Evolutionary conservation across 2,113 vertebrate species (phyloP).

Genomic region (Lycocorax pyrrhopterus): DNA sequence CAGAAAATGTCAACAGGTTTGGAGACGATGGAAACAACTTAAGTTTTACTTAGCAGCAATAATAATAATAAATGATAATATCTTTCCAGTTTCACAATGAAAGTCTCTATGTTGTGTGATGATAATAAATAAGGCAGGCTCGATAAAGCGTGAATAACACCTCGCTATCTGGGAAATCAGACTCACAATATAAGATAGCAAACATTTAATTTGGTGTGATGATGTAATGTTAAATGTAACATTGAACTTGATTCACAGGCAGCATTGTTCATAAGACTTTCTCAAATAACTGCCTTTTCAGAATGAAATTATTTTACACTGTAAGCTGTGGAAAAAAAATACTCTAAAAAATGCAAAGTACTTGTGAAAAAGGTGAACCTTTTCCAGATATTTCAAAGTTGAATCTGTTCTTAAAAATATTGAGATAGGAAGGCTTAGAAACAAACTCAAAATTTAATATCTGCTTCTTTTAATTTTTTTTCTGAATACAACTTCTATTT

Average conservation of each 20-base stretch:
- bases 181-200: background rate
- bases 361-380: background rate
- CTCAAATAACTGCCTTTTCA: background rate
- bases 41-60: background rate
- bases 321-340: background rate
- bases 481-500: background rate
- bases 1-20: background rate
- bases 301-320: background rate
- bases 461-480: background rate
- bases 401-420: background rate
- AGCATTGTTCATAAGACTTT: background rate
- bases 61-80: background rate
- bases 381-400: background rate
- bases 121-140: background rate
- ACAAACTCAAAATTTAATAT: background rate
- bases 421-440: background rate
- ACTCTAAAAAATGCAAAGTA: background rate
- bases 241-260: background rate
- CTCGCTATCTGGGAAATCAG: background rate
- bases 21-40: background rate
- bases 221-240: background rate
- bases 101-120: background rate
- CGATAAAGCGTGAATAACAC: background rate
- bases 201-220: conserved; percentile 1
- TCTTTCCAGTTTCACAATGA: background rate